Conservation (phyloP, 2,797 vertebrate genomes). For the Trematomus bernacchii region DNA sequence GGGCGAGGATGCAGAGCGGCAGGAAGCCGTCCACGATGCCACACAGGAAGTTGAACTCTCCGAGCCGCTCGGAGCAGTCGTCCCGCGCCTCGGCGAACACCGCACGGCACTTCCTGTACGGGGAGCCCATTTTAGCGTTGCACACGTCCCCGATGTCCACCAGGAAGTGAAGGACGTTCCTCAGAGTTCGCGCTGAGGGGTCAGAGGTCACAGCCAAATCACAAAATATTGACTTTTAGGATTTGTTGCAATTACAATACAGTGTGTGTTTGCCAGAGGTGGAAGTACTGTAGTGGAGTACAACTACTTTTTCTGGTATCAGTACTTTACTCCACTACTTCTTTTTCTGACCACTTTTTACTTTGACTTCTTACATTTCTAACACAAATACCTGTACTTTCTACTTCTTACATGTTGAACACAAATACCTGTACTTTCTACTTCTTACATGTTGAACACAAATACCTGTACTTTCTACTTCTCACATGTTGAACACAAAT, state of each 20-base stretch:
- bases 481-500: too few species aligned
- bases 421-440: too few species aligned
- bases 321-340: too few species aligned
- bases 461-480: too few species aligned
- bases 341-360: too few species aligned
- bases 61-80: constrained; percentile 80
- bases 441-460: too few species aligned
- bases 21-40: constrained; percentile 82
- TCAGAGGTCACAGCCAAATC: constrained; percentile 21
- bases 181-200: constrained; percentile 83
- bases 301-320: too few species aligned
- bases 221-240: too few species aligned
- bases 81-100: constrained; percentile 81
- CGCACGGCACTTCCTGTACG: constrained; percentile 82
- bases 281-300: too few species aligned
- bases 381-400: too few species aligned
- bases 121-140: constrained; percentile 87
- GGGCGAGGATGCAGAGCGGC: constrained; percentile 83
- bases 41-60: constrained; percentile 85
- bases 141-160: constrained; percentile 83
- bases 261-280: not conserved
- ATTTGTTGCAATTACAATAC: not conserved
- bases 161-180: constrained; percentile 88
- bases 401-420: too few species aligned
- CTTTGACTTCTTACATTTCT: too few species aligned